These are phyloP conservation scores for Himantopus leucocephalus DNA, from an alignment of 2,113 vertebrate genomes.

Conservation along the genomic window DNA sequence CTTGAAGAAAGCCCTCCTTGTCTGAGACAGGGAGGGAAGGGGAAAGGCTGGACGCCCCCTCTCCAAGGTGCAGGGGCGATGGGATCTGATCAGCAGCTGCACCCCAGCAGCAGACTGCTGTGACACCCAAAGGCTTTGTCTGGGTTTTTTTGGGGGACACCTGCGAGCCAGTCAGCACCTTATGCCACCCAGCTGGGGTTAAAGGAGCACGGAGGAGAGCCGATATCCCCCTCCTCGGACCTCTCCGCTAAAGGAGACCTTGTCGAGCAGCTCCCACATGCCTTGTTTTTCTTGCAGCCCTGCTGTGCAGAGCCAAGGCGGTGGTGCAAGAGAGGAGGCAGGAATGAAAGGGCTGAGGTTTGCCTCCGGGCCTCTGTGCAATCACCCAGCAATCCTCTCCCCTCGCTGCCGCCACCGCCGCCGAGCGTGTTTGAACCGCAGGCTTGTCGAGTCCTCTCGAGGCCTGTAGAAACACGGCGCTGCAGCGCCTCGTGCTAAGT, in stretches of 20 bases:
- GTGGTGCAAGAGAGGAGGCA: constrained; percentile 62
- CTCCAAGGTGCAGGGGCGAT: fast-evolving
- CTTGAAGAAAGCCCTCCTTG: neutral
- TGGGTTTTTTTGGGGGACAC: neutral
- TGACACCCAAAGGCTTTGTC: fast-evolving
- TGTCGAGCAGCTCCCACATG: neutral
- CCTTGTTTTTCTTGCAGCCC: constrained; percentile 54
- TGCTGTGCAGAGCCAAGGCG: neutral
- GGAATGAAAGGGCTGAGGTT: constrained; percentile 67
- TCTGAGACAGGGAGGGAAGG: neutral
- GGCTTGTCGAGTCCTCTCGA: constrained; percentile 40
- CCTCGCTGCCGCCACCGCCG: neutral
- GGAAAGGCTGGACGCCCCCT: neutral
- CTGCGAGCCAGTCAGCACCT: neutral
- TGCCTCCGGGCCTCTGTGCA: constrained; percentile 58
- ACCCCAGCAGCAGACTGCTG: neutral
- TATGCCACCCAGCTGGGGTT: neutral
- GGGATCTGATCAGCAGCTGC: neutral
- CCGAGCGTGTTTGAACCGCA: constrained; percentile 1
- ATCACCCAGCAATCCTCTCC: constrained; percentile 44
- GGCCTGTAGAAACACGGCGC: constrained; percentile 56
- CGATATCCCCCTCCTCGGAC: no score
- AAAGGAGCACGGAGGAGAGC: fast-evolving
- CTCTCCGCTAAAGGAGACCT: neutral
- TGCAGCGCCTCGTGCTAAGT: neutral